Conservation (phyloP, 2,888 invertebrate genomes). For the Papilio demoleus region DNA sequence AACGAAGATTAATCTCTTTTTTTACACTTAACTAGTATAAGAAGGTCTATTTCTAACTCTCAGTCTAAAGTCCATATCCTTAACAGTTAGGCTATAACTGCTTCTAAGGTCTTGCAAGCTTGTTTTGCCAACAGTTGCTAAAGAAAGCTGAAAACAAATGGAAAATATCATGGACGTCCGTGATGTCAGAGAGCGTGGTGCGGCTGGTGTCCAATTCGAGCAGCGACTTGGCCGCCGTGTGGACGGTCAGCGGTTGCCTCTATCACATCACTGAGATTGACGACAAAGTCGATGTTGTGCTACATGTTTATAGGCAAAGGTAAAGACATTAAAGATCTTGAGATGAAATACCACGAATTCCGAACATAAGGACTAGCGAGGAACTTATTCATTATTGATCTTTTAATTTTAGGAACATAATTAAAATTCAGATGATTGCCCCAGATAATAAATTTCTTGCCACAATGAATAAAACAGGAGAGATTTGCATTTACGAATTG, state of each 20-base stretch:
- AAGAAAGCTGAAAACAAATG: constrained; percentile 67
- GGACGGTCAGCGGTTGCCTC: constrained; percentile 65
- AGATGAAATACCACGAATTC: background rate
- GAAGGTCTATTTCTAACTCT: too few relatives aligned
- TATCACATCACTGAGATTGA: constrained; percentile 65
- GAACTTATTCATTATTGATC: background rate
- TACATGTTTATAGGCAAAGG: constrained; percentile 71
- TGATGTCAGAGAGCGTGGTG: constrained; percentile 55
- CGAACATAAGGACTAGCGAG: background rate
- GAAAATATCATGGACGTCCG: constrained; percentile 62
- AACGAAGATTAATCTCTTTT: too few relatives aligned
- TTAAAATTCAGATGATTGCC: constrained; percentile 67
- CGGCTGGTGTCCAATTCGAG: constrained; percentile 62
- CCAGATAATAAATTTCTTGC: constrained; percentile 64
- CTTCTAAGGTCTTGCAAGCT: background rate
- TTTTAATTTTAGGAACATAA: constrained; percentile 59
- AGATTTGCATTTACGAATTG: constrained; percentile 66
- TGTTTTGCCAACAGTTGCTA: constrained; percentile 55
- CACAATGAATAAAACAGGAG: constrained; percentile 59
- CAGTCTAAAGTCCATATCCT: too few relatives aligned
- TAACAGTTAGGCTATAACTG: too few relatives aligned
- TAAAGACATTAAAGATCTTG: constrained; percentile 41
- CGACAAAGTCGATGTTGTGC: constrained; percentile 60
- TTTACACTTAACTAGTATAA: too few relatives aligned
- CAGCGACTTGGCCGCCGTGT: constrained; percentile 63